Base-by-base conservation (phyloP, 2,888 invertebrate genomes). In the Phrixothrix hirtus region DNA sequence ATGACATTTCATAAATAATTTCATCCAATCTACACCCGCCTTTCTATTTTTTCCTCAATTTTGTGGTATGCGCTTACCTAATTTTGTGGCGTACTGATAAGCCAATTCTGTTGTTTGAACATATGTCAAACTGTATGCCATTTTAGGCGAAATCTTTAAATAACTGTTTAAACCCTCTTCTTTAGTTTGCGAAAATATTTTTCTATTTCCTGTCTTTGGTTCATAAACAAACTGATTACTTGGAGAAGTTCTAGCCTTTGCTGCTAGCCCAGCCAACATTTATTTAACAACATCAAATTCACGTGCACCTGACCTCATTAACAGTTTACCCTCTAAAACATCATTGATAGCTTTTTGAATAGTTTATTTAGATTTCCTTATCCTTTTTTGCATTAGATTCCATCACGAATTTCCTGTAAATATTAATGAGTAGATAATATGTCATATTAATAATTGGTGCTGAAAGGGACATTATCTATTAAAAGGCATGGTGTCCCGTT, bases 71-170 rank as follows among this genome's bases (percentile, higher is more conserved):
- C 3, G 4, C 7, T 21, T 21, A 21, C 21, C 21, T 12, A 48
- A 31, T 26, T 46, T 46, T 7, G 26, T 9, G 29, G 41, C 45
- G 16, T 35, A 46, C n/a, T 46, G 34, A 15, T 39, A 51, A 9
- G 45, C 45, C 2, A 46, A 35, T 7, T 39, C 32, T 13, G 39
- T 14, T 1, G 35, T 46, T 51, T 45, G 45, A 17, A 12, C n/a
- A 29, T 39, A 39, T 10, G 51, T 41, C 1, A 46, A 29, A n/a
- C 51, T 45, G 26, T 31, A 45, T 14, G 38, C 27, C 29, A 51
- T 45, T 45, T 51, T 32, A 2, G 51, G 45, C 6, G 27, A 17
- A 30, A 10, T 21, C 35, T 34, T 29, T 10, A 51, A 26, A 34
- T 46, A 46, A 34, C 21, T 1, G 2, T 10, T 16, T 10, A 51